Evolutionary conservation across 1,140 invertebrate species (phyloP), one percentile per base, ranked within the genome.

Genomic region (Drosophila athabasca): DNA sequence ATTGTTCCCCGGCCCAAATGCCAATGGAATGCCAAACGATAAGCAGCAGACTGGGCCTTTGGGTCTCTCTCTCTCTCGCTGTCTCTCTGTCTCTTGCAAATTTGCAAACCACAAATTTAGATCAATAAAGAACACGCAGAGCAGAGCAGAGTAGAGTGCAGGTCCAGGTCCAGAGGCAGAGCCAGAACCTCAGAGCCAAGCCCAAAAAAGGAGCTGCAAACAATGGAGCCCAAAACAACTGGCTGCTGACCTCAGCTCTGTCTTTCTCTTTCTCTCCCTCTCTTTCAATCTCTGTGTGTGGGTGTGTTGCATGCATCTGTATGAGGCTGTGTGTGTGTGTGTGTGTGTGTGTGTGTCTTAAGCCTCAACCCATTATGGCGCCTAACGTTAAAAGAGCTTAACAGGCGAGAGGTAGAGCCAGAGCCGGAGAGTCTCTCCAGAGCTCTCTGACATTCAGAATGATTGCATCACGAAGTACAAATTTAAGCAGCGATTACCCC

Each of bases 381-480:
- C 83, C 82, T 83, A 76, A 71, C 79, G 71, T 79, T 82, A 75
- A 67, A 72, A 65, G 65, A 39, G 35, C 35, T 39, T 39, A 5
- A 13, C 3, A 5, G 62, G 74, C 41, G 58, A 68, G 61, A 49
- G 58, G 31, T 29, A 53, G 41, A 43, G 53, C 43, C 24, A 41
- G 66, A n/a, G 29, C 46, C 19, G n/a, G 6, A 58, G 31, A 60
- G 45, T n/a, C 44, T 15, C 41, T 50, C 24, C 44, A 24, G 44
- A 51, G 19, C 62, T 67, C 71, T 48, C 71, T 52, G 74, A 76
- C 78, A 74, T 76, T 73, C 71, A 83, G 78, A 88, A 89, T 89
- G 83, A 88, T 88, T 89, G 84, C 84, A 89, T 84, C 83, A 88
- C 83, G 83, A 89, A 89, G 79, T 83, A 89, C 83, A 89, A 88